Evolutionary conservation across 2,113 vertebrate genomes (phyloP).

Genomic region (Platysternon megacephalum): DNA sequence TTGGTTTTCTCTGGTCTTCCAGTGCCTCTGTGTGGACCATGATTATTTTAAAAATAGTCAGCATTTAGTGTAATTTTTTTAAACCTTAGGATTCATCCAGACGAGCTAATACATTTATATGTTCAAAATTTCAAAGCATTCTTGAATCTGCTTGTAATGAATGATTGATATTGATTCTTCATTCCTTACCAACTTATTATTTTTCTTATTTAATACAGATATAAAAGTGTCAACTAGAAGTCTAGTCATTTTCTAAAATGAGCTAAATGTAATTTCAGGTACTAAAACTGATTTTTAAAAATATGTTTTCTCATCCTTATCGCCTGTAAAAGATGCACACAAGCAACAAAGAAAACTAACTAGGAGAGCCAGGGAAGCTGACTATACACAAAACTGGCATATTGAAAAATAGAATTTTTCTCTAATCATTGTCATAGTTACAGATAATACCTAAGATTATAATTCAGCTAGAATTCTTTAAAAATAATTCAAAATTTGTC

Average conservation of each 20-base stretch:
- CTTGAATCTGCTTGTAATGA: background rate
- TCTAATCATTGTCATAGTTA: background rate
- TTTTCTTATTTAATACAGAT: background rate
- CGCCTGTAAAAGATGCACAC: background rate
- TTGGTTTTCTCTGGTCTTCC: background rate
- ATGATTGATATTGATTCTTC: background rate
- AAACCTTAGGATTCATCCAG: too few species aligned
- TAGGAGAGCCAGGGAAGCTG: accelerated
- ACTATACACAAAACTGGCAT: background rate
- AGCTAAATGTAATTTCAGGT: background rate
- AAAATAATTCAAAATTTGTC: background rate
- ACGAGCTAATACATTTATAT: too few species aligned
- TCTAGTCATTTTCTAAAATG: background rate
- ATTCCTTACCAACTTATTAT: background rate
- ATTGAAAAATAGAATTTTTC: background rate
- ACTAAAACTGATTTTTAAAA: background rate
- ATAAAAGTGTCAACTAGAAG: background rate
- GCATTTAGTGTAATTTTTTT: too few species aligned
- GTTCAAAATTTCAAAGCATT: background rate
- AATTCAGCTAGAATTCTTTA: background rate
- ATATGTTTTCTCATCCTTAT: background rate
- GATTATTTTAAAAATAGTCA: background rate
- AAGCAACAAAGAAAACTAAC: background rate
- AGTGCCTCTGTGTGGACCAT: background rate
- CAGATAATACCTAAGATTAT: background rate